phyloP scores from a whole-genome alignment of 2,888 invertebrate species.

The Conus canariensis region DNA sequence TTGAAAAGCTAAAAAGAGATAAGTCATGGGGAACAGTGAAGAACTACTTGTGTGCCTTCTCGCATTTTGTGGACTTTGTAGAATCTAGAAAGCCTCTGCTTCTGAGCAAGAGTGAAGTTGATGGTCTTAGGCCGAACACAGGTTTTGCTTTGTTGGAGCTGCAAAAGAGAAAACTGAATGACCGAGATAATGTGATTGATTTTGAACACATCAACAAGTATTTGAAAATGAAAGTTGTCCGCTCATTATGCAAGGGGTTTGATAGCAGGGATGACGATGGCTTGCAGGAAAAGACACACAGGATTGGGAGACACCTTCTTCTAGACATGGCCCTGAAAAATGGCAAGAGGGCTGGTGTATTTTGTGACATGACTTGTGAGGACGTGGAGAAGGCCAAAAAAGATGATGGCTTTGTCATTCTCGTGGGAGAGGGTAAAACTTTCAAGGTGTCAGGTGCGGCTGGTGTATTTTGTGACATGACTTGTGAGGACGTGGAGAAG shows the following conservation, averaged over 20 bases:
- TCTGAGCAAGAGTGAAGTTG: not conserved
- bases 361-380: too few species aligned
- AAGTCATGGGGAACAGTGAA: not conserved
- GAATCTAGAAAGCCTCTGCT: not conserved
- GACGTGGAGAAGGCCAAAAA: not conserved
- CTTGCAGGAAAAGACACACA: not conserved
- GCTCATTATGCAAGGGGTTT: not conserved
- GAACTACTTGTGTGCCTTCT: constrained; percentile 7
- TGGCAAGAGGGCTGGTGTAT: constrained; percentile 3
- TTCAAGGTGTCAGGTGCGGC: not conserved
- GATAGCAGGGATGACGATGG: not conserved
- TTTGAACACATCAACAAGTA: not conserved
- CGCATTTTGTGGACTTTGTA: not conserved
- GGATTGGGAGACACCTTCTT: not conserved
- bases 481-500: too few species aligned
- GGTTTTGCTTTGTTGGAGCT: not conserved
- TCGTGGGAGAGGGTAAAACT: constrained; percentile 11
- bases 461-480: not conserved
- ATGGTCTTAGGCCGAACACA: not conserved
- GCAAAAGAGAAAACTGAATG: not conserved
- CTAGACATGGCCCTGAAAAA: not conserved
- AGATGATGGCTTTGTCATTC: not conserved
- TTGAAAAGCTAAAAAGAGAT: not conserved
- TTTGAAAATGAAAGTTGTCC: not conserved
- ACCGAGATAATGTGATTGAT: not conserved